Base-by-base conservation (phyloP, 2,888 invertebrate genomes). In the Eugnorisma glareosa region DNA sequence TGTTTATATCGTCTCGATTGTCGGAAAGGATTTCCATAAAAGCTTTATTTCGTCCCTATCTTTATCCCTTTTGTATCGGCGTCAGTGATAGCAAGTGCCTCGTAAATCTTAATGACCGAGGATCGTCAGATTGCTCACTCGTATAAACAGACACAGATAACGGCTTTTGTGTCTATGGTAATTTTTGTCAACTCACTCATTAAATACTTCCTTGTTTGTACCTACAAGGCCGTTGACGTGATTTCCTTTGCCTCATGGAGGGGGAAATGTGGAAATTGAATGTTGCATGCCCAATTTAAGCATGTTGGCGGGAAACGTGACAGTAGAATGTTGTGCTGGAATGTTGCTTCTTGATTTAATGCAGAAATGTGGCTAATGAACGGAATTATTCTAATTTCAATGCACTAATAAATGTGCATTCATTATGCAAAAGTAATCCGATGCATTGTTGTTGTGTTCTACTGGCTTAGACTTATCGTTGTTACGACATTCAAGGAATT, bases 91-190 rank as follows among this genome's bases (percentile, higher is more conserved):
- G 87, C 84, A 90, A 93, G 90, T 89, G 87, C 85, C 88, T 92
- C 94, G 90, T 94, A 93, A 94, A 93, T 93, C 91, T 91, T 93
- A 92, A 93, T 93, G 90, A 88, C 80, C 81, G 73, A 86, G 75
- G 82, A 87, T 88, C 87, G 87, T 88, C 83, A 86, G 86, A 86
- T 84, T 84, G 77, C 88, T 85, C 89, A 86, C 82, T 86, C 76
- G 75, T 76, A 81, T 87, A 85, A 86, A 86, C 83, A 87, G 83
- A 81, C 79, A 85, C 81, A 87, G 86, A 88, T 83, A 84, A 84
- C 81, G 67, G 75, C 80, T 88, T 84, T 89, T 79, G 80, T 88
- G 75, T 84, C 78, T 83, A 88, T 87, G 75, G 77, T 81, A 80
- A 78, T 79, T 77, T 86, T 82, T 79, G 68, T 71, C 48, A 75